Percentiles rank a stretch among this genome's conserved stretches.
Conservation (phyloP, 2,797 vertebrate genomes). For the Diplodus puntazzo region DNA sequence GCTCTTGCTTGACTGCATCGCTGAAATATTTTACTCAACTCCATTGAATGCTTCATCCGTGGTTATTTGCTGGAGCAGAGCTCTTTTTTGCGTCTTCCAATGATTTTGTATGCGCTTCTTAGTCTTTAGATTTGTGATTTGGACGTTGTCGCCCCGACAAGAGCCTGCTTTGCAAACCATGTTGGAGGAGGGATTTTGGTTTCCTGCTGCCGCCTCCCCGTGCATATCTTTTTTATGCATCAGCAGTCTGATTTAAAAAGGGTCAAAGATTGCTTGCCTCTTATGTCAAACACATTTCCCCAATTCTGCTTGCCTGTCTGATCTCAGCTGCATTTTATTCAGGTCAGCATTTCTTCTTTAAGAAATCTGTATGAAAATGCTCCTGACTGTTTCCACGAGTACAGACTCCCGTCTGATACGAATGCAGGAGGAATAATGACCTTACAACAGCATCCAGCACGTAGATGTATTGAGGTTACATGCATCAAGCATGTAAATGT, state of each 20-base stretch:
- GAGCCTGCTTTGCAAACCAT: slow-evolving; percentile 52
- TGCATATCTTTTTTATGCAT: slow-evolving; percentile 76
- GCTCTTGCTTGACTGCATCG: slow-evolving; percentile 31
- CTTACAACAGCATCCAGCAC: background rate
- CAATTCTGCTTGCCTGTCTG: slow-evolving; percentile 63
- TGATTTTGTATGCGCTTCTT: slow-evolving; percentile 5
- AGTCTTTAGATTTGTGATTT: slow-evolving; percentile 28
- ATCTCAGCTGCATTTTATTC: slow-evolving; percentile 63
- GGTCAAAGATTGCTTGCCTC: slow-evolving; percentile 63
- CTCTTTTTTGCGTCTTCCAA: slow-evolving; percentile 8
- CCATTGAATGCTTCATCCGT: background rate
- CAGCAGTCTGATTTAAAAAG: slow-evolving; percentile 75
- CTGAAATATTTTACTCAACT: slow-evolving; percentile 21
- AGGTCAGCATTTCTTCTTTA: slow-evolving; percentile 73
- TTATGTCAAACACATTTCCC: slow-evolving; percentile 71
- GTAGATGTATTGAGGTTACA: background rate
- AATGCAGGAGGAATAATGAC: slow-evolving; percentile 1
- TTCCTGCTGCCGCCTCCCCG: slow-evolving; percentile 52
- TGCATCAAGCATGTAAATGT: background rate
- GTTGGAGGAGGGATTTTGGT: slow-evolving; percentile 43
- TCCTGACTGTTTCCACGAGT: slow-evolving; percentile 37
- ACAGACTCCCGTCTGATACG: background rate
- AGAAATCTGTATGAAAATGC: slow-evolving; percentile 50
- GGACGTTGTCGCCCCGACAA: slow-evolving; percentile 22
- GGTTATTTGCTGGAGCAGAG: background rate